Evolutionary conservation across 2,888 invertebrate species (phyloP).

Genomic region (Caenorhabditis sp.): DNA sequence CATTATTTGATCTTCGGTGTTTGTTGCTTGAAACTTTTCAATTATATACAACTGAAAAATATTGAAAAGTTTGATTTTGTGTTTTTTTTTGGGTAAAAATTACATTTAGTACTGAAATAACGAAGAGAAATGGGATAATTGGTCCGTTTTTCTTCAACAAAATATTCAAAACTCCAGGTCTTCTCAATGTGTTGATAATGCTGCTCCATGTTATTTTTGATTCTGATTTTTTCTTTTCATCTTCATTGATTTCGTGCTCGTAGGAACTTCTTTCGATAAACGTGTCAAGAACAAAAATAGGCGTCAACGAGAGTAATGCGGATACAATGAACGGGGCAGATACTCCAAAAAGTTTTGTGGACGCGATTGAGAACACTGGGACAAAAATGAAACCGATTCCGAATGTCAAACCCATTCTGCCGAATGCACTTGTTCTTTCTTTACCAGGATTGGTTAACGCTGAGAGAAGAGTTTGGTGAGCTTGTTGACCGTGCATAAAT

Average conservation of each 20-base stretch:
- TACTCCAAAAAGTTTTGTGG: constrained; percentile 25
- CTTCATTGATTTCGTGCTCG: constrained; percentile 34
- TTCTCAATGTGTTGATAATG: constrained; percentile 41
- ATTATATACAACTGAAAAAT: constrained; percentile 59
- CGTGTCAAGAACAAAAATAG: constrained; percentile 41
- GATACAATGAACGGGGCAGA: constrained; percentile 34
- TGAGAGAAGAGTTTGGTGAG: constrained; percentile 62
- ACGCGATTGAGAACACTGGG: constrained; percentile 2
- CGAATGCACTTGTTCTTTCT: constrained; percentile 61
- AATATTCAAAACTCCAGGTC: constrained; percentile 51
- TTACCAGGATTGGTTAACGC: constrained; percentile 57
- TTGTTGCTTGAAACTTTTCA: constrained; percentile 52
- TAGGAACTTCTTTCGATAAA: constrained; percentile 37
- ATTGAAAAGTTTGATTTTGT: too few relatives aligned
- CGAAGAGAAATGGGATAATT: constrained; percentile 47
- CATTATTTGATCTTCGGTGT: constrained; percentile 47
- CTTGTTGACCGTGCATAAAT: constrained; percentile 65
- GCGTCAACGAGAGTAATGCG: constrained; percentile 36
- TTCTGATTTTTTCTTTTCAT: constrained; percentile 3
- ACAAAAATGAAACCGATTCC: constrained; percentile 46
- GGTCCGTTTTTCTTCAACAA: constrained; percentile 54
- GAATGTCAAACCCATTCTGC: constrained; percentile 61
- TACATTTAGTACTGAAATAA: constrained; percentile 54
- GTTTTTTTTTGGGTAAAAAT: too few relatives aligned
- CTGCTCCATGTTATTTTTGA: constrained; percentile 32